A percentile compares a stretch with the other conserved stretches of the same genome.
Evolutionary conservation across 2,113 vertebrate species (phyloP).

Genomic region (Barnardius zonarius): DNA sequence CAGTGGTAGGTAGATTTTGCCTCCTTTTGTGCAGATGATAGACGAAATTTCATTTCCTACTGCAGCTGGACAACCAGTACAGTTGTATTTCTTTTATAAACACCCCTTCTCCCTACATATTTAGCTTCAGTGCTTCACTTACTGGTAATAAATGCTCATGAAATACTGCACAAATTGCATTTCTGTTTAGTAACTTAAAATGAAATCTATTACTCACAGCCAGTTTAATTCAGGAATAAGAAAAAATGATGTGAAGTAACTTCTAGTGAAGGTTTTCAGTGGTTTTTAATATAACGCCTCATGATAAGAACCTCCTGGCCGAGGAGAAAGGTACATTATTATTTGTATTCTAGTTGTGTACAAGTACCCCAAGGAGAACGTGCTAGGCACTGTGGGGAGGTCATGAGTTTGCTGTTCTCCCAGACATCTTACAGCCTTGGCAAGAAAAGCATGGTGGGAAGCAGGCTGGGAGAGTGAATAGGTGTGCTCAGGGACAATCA

Average conservation of each 20-base stretch:
- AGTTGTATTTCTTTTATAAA: background rate
- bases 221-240: background rate
- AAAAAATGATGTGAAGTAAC: background rate
- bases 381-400: background rate
- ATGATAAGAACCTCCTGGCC: background rate
- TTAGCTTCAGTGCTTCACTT: background rate
- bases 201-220: background rate
- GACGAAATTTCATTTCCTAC: conserved; percentile 45
- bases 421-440: background rate
- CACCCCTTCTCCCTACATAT: fast-evolving
- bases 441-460: background rate
- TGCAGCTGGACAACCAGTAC: conserved; percentile 16
- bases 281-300: conserved; percentile 10
- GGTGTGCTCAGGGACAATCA: background rate
- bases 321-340: background rate
- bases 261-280: background rate
- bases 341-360: background rate
- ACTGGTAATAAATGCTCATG: background rate
- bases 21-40: conserved; percentile 19
- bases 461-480: background rate
- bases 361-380: fast-evolving
- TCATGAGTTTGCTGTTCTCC: background rate
- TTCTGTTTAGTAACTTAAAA: background rate
- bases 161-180: background rate
- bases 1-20: background rate